Base-by-base conservation (phyloP, 2,113 vertebrate genomes). In the Chrysemys picta region DNA sequence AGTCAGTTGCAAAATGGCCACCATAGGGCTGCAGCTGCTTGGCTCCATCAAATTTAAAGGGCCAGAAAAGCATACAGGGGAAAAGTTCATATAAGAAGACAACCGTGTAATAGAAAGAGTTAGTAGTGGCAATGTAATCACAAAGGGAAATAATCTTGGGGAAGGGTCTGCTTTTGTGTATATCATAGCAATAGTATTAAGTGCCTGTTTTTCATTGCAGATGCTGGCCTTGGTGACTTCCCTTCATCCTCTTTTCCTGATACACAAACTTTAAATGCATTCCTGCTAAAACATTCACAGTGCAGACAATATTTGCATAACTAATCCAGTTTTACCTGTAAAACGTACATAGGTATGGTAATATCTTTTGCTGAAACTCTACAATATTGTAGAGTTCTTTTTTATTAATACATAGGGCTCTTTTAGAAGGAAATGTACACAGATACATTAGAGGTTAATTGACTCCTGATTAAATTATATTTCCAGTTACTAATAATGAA, bases 401-500 rank as follows among this genome's bases (percentile, higher is more conserved):
- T 62, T 83, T 96, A 50, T 83, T 92, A 84, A 52, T 87, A 89
- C 47, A 80, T 14, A 89, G 38, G 81, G 22, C 9, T 90, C 22
- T 81, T 79, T 92, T 56, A 92, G 62, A 93, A 88, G 57, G 54
- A 89, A 95, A 89, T 49, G 25, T 87, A 91, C 50, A 62, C 93
- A 95, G 93, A 82, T 38, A 29, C 19, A n/a, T 89, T 25, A n/a
- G 47, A 90, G 83, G 78, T 88, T 96, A 91, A 96, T 95, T 93
- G 91, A 95, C 80, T 92, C 54, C 75, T 84, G 29, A 89, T 92
- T 94, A 95, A 97, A 96, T 93, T 89, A 88, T 96, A 93, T 96
- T 98, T 97, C 96, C 54, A 93, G 79, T 90, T 92, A 72, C 75
- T 90, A 92, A 94, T 95, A 97, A 97, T 97, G 94, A 97, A 96